phyloP scores from a whole-genome alignment of 2,113 vertebrate genomes.

The Delphinapterus leucas region DNA sequence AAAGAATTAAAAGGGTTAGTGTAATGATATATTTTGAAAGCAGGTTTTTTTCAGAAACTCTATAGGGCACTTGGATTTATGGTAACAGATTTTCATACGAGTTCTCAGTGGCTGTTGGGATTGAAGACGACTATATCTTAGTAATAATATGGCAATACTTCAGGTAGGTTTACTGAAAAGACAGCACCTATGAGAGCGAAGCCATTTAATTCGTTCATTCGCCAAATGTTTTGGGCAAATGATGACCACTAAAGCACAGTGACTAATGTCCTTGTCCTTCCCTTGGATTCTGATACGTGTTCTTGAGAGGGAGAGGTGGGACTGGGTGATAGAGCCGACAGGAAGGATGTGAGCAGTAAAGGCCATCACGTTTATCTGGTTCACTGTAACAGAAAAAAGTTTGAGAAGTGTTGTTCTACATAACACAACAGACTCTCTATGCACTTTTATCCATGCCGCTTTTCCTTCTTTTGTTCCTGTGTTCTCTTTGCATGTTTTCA shows the following conservation, averaged over 20 bases:
- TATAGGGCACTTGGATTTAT: background rate
- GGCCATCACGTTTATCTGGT: background rate
- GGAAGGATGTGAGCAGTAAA: background rate
- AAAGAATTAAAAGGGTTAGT: background rate
- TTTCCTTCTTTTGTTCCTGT: background rate
- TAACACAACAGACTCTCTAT: background rate
- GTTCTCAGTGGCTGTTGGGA: background rate
- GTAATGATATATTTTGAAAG: background rate
- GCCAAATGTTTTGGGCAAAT: background rate
- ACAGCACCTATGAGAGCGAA: background rate
- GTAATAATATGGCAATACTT: background rate
- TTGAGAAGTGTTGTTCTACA: background rate
- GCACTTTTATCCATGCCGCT: background rate
- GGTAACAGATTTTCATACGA: background rate
- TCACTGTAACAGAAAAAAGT: background rate
- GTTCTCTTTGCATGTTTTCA: background rate
- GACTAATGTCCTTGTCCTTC: background rate
- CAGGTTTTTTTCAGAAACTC: background rate
- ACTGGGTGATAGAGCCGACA: rapidly evolving
- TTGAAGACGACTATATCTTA: background rate
- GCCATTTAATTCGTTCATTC: background rate
- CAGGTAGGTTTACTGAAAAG: background rate
- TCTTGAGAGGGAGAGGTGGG: background rate
- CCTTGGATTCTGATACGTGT: background rate
- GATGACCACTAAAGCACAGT: background rate